Percentiles rank a stretch among this genome's conserved stretches.
These are phyloP conservation scores for Bufo gargarizans DNA, from an alignment of 2,113 vertebrate genomes.

Conservation along the genomic window DNA sequence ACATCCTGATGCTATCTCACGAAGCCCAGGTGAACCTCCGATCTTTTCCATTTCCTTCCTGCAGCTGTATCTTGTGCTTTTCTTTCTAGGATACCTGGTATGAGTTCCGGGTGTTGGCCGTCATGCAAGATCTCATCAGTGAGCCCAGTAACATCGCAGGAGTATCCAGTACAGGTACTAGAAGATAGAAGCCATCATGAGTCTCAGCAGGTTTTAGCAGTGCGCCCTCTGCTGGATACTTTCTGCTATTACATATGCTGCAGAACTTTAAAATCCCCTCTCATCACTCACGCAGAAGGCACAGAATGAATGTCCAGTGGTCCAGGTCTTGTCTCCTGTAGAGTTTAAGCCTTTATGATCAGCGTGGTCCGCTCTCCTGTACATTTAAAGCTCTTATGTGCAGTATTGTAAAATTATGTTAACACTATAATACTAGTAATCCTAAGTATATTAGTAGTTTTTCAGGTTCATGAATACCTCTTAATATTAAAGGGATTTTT, in stretches of 20 bases:
- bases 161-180: conserved; percentile 93
- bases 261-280: neutral
- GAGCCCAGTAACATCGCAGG: conserved; percentile 98
- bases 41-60: too few relatives aligned
- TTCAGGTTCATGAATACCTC: too few relatives aligned
- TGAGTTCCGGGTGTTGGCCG: conserved; percentile 95
- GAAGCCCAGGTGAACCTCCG: too few relatives aligned
- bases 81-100: conserved; percentile 92
- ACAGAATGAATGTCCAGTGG: neutral
- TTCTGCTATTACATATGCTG: neutral
- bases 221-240: neutral
- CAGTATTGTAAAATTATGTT: too few relatives aligned
- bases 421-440: too few relatives aligned
- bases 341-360: neutral
- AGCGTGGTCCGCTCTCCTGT: neutral
- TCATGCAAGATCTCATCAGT: conserved; percentile 99
- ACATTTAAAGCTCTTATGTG: neutral
- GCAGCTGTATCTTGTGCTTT: neutral
- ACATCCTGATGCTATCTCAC: too few relatives aligned
- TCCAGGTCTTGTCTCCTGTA: neutral
- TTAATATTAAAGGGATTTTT: too few relatives aligned
- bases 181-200: too few relatives aligned
- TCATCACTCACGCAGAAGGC: neutral
- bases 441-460: too few relatives aligned
- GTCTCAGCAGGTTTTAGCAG: neutral